Base-by-base conservation (phyloP, 2,113 vertebrate genomes). In the Labrus mixtus region DNA sequence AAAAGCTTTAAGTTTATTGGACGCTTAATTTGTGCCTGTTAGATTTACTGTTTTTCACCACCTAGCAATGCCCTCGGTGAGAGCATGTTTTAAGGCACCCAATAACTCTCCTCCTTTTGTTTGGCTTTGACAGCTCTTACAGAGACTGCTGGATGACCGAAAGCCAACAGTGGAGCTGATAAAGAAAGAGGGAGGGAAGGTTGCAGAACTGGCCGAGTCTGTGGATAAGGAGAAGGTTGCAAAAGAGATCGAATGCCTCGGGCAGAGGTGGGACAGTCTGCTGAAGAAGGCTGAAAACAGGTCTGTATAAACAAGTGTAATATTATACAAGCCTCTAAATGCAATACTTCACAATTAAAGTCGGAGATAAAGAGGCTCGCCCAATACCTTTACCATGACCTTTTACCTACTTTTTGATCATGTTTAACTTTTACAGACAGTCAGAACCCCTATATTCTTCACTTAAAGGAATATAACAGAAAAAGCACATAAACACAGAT, bases 241-340 rank as follows among this genome's bases (percentile, higher is more conserved):
- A 80, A 97, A 95, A 78, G 96, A 99, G 83, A 86, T 99, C 20
- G 94, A 94, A 73, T 93, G 96, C 84, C 93, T 99, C 73, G 96
- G 96, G 64, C 95, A 94, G 82, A 95, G 97, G 90, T 99, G 98
- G 97, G 96, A 97, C 66, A 71, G 94, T 1, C 85, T 99, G 82
- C 96, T 99, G 46, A 96, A 90, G 85, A 98, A 97, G 92, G 98
- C 97, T 23, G 97, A 99, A 91, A 94, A 74, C 66, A 97, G 98
- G 98, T 99, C 91, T 29, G 86, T 83, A 59, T 69, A 36, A 66
- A 58, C 48, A 55, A 23, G 19, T 72, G 50, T 22, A 58, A 83
- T 41, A 1, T 68, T 59, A 72, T 45, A 75, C n/a, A 6, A 15
- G 33, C 17, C 13, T 29, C 1, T 15, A 0, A 59, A 72, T 20